phyloP scores from a whole-genome alignment of 2,888 invertebrate genomes.

The Lasioglossum lativentre region DNA sequence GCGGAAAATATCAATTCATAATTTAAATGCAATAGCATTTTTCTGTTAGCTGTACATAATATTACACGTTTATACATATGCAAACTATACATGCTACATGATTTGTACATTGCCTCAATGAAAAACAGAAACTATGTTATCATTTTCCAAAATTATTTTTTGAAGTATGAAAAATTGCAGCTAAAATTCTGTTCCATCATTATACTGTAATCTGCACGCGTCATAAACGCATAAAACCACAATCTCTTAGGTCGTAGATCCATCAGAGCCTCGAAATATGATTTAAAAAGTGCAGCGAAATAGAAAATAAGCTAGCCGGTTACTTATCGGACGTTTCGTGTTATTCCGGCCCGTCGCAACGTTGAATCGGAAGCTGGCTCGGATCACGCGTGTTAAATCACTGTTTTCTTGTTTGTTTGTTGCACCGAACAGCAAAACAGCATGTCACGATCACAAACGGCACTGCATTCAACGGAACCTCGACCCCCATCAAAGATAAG shows the following conservation, averaged over 20 bases:
- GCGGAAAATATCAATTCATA: no score
- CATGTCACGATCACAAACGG: conserved; percentile 84
- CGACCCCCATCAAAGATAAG: conserved; percentile 84
- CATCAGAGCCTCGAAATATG: no score
- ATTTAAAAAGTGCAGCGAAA: no score
- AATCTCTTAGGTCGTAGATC: not conserved
- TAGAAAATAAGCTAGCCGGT: not conserved
- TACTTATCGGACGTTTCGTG: not conserved
- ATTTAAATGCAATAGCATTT: not conserved
- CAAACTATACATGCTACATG: no score
- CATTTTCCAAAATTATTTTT: not conserved
- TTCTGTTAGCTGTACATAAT: not conserved
- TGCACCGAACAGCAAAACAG: conserved; percentile 82
- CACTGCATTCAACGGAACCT: conserved; percentile 84
- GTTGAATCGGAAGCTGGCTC: not conserved
- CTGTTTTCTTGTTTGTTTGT: conserved; percentile 36
- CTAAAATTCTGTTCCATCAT: not conserved
- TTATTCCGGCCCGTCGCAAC: not conserved
- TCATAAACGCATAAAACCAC: not conserved
- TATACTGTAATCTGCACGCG: not conserved
- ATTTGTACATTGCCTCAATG: not conserved
- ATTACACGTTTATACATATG: no score
- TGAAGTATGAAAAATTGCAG: not conserved
- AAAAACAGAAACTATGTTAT: not conserved
- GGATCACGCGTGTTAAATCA: conserved; percentile 44